Evolutionary conservation across 2,888 invertebrate species (phyloP).

Genomic region (Drosophila nigritarsus): DNA sequence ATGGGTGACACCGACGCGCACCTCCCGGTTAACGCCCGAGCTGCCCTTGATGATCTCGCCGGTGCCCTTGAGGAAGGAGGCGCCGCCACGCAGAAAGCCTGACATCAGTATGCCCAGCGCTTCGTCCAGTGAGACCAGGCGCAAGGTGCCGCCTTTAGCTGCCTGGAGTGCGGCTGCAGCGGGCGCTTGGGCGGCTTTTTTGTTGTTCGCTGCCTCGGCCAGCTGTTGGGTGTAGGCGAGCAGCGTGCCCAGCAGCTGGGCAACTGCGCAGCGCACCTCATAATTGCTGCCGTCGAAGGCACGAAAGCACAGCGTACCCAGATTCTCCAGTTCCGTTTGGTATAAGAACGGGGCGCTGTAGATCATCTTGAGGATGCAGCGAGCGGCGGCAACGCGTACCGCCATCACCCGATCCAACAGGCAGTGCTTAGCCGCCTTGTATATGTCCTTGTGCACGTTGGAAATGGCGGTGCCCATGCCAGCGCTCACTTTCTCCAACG

Average conservation of each 20-base stretch:
- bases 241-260: constrained; percentile 93
- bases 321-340: constrained; percentile 95
- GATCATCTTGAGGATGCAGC: constrained; percentile 95
- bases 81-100: constrained; percentile 97
- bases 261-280: constrained; percentile 95
- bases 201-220: constrained; percentile 86
- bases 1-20: constrained; percentile 98
- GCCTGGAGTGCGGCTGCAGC: constrained; percentile 61
- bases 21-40: constrained; percentile 96
- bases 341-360: constrained; percentile 94
- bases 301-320: constrained; percentile 95
- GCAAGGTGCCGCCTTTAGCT: constrained; percentile 75
- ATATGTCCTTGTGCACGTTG: constrained; percentile 94
- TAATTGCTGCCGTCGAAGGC: constrained; percentile 97
- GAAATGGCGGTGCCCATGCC: constrained; percentile 98
- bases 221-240: constrained; percentile 90
- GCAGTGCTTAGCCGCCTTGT: constrained; percentile 94
- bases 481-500: constrained; percentile 94
- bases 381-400: constrained; percentile 96
- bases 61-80: constrained; percentile 96
- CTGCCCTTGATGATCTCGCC: constrained; percentile 98
- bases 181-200: constrained; percentile 71
- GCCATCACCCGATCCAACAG: constrained; percentile 96
- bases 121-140: constrained; percentile 93
- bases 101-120: constrained; percentile 95